These are phyloP conservation scores for Augochlora pura DNA, from an alignment of 1,140 invertebrate species.

Conservation along the genomic window DNA sequence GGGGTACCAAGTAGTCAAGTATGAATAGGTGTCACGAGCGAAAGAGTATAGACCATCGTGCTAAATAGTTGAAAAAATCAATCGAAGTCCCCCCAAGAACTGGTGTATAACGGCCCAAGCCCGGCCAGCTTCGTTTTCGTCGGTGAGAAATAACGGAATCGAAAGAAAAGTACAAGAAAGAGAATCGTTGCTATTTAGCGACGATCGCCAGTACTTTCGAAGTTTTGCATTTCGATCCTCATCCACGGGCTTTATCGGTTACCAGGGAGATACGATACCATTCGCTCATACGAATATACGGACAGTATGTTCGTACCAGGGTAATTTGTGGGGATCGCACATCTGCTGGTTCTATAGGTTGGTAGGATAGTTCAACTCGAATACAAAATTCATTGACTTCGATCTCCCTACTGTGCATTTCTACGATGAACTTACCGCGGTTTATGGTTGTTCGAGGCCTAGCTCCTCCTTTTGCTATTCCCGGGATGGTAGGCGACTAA, in stretches of 20 bases:
- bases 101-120: too few species aligned
- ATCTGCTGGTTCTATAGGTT: slow-evolving; percentile 73
- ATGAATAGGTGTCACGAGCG: slow-evolving; percentile 32
- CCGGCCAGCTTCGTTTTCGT: too few species aligned
- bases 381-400: slow-evolving; percentile 79
- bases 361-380: slow-evolving; percentile 66
- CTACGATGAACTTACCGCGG: slow-evolving; percentile 52
- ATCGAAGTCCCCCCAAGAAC: background rate
- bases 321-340: slow-evolving; percentile 72
- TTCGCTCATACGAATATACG: background rate
- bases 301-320: slow-evolving; percentile 3
- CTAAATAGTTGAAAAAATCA: background rate
- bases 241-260: background rate
- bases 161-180: too few species aligned
- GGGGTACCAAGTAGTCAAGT: slow-evolving; percentile 38
- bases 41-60: slow-evolving; percentile 13
- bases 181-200: too few species aligned
- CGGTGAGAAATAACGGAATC: too few species aligned
- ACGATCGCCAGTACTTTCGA: too few species aligned
- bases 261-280: background rate
- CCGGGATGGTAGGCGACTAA: too few species aligned
- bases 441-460: slow-evolving; percentile 18
- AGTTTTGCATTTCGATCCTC: too few species aligned
- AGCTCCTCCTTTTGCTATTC: background rate
- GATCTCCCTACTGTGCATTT: slow-evolving; percentile 68